Base-by-base conservation (phyloP, 2,888 invertebrate species). In the Drosophila subsilvestris region DNA sequence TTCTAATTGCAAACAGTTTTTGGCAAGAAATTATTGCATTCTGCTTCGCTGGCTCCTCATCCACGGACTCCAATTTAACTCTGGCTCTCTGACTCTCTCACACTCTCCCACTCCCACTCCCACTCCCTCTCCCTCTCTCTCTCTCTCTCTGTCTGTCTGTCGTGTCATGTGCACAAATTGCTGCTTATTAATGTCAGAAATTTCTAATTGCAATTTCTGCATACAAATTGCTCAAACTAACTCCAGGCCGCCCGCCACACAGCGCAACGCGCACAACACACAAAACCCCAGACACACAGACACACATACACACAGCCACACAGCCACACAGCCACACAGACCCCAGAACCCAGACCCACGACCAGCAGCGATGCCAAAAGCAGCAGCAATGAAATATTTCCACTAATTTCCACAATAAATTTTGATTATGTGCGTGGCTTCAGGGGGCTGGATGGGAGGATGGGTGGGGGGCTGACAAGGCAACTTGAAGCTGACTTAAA, bases 111-210 rank as follows among this genome's bases (percentile, higher is more conserved):
- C 42, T 50, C 25, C 18, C 42, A 12, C 32, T 49, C 20, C 8
- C 51, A 20, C 14, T 14, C 14, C 8, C 27, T 10, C 10, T 29
- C 3, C 2, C 3, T 10, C 29, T 10, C 20, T 44, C 22, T 42
- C 29, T 60, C 50, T 42, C 55, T 61, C 17, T 51, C 17, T 54
- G 49, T 58, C 18, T 42, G 29, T 27, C 29, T 43, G 45, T 67
- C 62, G 76, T 83, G 86, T 83, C 83, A 79, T 83, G 80, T 86
- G 80, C 83, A 86, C 76, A 78, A 83, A 86, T 79, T 83, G 86
- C 83, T 80, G 79, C 86, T 83, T 83, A 83, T 83, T 83, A 83
- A 83, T 83, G 86, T 83, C 83, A 75, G 79, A 83, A 86, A 83
- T 83, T 83, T 83, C 80, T 77, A 83, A 83, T 83, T 83, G 84